phyloP scores from a whole-genome alignment of 2,797 vertebrate species.

The Sphenodon punctatus region DNA sequence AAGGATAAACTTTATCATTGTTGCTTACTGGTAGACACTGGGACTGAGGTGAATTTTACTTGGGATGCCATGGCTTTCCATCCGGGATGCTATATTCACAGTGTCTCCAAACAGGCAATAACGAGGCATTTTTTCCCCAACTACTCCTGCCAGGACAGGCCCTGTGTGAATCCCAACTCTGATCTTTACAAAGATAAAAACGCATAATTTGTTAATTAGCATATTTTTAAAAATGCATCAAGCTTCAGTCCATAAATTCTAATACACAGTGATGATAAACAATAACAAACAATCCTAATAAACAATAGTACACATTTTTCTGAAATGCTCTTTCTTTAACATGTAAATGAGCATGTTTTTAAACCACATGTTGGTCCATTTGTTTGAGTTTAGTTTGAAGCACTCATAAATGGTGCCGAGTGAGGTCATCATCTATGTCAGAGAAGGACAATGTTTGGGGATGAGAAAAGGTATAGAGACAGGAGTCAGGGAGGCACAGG shows the following conservation, averaged over 20 bases:
- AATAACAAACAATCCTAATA: too few species aligned
- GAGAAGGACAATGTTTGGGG: too few species aligned
- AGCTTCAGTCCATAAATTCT: background rate
- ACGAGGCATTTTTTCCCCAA: conserved; percentile 82
- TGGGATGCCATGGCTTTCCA: conserved; percentile 79
- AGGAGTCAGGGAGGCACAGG: too few species aligned
- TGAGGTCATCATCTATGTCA: too few species aligned
- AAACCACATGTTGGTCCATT: too few species aligned
- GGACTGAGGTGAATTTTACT: conserved; percentile 80
- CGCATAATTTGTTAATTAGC: conserved; percentile 30
- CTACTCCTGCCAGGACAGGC: conserved; percentile 75
- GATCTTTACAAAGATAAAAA: conserved; percentile 68
- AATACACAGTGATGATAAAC: background rate
- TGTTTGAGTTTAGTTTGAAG: too few species aligned
- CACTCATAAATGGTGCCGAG: too few species aligned
- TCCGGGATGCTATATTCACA: conserved; percentile 78
- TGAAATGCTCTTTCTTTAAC: too few species aligned
- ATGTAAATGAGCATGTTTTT: too few species aligned
- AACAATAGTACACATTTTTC: too few species aligned
- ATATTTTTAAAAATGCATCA: background rate
- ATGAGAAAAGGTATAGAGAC: too few species aligned
- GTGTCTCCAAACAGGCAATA: conserved; percentile 83
- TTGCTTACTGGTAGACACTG: conserved; percentile 70
- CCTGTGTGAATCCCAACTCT: conserved; percentile 79
- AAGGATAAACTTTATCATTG: background rate